A percentile compares a stretch with the other conserved stretches of the same genome.
phyloP scores from a whole-genome alignment of 2,888 invertebrate genomes.

The Cartodere bifasciata region DNA sequence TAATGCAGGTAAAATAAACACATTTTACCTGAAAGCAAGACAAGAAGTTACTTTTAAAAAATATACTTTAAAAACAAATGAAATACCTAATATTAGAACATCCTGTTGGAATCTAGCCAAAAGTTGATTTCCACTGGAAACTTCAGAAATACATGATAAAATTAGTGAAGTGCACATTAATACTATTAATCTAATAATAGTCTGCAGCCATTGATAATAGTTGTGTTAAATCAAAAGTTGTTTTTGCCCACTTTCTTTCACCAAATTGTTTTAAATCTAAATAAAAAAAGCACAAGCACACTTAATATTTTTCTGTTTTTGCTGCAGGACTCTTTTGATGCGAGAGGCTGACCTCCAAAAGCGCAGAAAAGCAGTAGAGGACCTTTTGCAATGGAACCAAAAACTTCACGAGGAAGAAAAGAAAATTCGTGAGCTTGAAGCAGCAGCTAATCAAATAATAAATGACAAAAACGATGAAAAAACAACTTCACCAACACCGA shows the following conservation, averaged over 20 bases:
- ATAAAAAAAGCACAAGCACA: not conserved
- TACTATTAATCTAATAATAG: no score
- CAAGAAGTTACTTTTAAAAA: no score
- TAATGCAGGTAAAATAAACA: not conserved
- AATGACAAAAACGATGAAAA: constrained; percentile 23
- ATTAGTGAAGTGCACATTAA: no score
- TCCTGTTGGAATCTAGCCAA: constrained; percentile 32
- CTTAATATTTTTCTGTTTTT: constrained; percentile 6
- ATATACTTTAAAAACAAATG: no score
- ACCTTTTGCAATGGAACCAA: constrained; percentile 41
- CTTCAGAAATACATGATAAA: constrained; percentile 30
- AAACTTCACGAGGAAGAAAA: constrained; percentile 41
- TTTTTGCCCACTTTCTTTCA: no score
- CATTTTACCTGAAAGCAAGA: no score
- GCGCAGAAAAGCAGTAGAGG: constrained; percentile 38
- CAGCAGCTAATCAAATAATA: constrained; percentile 29
- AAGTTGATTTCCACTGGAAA: constrained; percentile 29
- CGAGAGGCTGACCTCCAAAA: constrained; percentile 37
- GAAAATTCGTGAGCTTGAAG: constrained; percentile 38
- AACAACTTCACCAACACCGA: constrained; percentile 13
- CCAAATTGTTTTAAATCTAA: constrained; percentile 3
- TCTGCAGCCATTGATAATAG: no score
- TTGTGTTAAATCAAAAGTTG: no score
- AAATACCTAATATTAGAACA: constrained; percentile 36
- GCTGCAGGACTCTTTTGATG: constrained; percentile 33